Evolutionary conservation across 1,140 invertebrate species (phyloP).

Genomic region (Habropoda laboriosa): DNA sequence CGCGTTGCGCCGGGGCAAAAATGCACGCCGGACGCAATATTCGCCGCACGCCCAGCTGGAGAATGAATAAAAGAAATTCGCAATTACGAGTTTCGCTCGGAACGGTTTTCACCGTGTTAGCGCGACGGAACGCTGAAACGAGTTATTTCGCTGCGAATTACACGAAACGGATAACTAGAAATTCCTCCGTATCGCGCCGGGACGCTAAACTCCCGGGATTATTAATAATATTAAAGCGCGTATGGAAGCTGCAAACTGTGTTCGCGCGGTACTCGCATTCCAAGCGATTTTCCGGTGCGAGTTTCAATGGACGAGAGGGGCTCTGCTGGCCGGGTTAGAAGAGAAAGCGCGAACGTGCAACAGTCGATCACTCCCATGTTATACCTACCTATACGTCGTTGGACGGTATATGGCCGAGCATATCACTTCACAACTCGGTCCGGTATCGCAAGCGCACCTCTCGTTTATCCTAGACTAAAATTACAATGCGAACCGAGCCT

Average conservation of each 20-base stretch:
- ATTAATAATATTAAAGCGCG: slow-evolving; percentile 16
- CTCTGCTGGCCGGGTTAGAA: background rate
- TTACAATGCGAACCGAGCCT: slow-evolving; percentile 47
- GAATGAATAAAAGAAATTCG: background rate
- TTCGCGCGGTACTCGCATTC: background rate
- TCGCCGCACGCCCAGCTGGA: background rate
- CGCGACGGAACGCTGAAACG: background rate
- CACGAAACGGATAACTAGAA: slow-evolving; percentile 30
- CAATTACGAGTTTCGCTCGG: background rate
- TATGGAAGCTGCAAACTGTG: background rate
- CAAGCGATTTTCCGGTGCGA: background rate
- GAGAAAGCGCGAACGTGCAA: background rate
- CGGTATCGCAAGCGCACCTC: slow-evolving; percentile 36
- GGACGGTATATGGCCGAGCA: slow-evolving; percentile 18
- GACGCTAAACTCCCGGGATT: background rate
- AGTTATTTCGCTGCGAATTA: slow-evolving; percentile 7
- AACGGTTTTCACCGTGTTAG: slow-evolving; percentile 34
- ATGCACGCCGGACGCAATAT: background rate
- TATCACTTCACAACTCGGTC: slow-evolving; percentile 50
- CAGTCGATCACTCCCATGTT: slow-evolving; percentile 28
- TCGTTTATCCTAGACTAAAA: slow-evolving; percentile 36
- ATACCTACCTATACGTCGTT: background rate
- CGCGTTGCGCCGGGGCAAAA: background rate
- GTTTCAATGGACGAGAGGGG: background rate
- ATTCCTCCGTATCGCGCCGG: background rate